phyloP scores from a whole-genome alignment of 2,888 invertebrate species.

The Patella caerulea region DNA sequence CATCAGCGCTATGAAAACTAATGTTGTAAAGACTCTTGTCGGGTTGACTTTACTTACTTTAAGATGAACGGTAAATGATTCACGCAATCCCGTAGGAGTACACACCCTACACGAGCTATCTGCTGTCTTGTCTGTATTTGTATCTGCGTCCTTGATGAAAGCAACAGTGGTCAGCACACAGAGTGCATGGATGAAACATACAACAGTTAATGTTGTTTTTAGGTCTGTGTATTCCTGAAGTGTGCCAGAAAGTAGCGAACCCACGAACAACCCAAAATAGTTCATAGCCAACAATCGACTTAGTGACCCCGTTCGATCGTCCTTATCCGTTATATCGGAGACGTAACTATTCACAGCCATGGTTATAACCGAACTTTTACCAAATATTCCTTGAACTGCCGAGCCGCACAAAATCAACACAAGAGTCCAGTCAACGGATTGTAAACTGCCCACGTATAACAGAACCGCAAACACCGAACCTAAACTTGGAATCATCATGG shows the following conservation, averaged over 20 bases:
- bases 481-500: conserved; percentile 66
- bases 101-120: conserved; percentile 36
- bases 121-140: conserved; percentile 1
- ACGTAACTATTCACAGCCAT: conserved; percentile 69
- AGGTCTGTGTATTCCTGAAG: conserved; percentile 57
- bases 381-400: conserved; percentile 62
- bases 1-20: conserved; percentile 56
- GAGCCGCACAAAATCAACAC: conserved; percentile 60
- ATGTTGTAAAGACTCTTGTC: conserved; percentile 50
- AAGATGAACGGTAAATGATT: conserved; percentile 53
- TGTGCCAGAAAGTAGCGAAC: conserved; percentile 64
- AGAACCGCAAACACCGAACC: conserved; percentile 64
- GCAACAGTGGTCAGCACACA: conserved; percentile 56
- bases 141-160: conserved; percentile 39
- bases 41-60: conserved; percentile 46
- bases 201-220: conserved; percentile 55
- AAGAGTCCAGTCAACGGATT: conserved; percentile 40
- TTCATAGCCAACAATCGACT: conserved; percentile 69
- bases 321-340: conserved; percentile 59
- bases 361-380: conserved; percentile 66
- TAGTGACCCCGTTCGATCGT: conserved; percentile 58
- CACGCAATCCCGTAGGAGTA: conserved; percentile 47
- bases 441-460: conserved; percentile 56
- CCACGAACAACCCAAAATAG: conserved; percentile 67
- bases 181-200: conserved; percentile 57